Evolutionary conservation across 2,888 invertebrate species (phyloP).

Genomic region (Pollenia amentaria): DNA sequence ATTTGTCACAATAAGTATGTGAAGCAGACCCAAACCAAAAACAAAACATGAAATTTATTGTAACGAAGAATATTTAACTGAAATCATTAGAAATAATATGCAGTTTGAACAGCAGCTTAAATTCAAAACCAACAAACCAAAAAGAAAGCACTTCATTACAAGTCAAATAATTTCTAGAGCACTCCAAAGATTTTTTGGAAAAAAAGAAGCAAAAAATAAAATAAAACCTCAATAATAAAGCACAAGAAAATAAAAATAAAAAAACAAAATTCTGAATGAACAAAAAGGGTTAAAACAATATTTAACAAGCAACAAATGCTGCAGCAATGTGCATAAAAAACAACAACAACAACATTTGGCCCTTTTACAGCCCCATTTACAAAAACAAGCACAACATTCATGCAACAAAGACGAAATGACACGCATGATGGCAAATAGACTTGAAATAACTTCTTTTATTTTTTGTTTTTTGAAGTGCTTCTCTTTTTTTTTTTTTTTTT

Average conservation of each 20-base stretch:
- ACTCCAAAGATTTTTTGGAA: constrained; percentile 38
- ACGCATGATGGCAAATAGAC: constrained; percentile 64
- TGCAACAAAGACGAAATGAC: constrained; percentile 41
- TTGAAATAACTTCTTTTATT: constrained; percentile 27
- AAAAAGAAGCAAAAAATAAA: constrained; percentile 43
- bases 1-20: constrained; percentile 70
- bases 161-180: constrained; percentile 72
- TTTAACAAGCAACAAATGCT: constrained; percentile 46
- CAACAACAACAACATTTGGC: constrained; percentile 41
- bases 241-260: constrained; percentile 23
- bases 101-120: constrained; percentile 43
- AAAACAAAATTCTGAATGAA: constrained; percentile 35
- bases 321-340: constrained; percentile 41
- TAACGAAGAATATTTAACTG: constrained; percentile 60
- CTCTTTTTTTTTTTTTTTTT: not conserved
- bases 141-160: constrained; percentile 67
- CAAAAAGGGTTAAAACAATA: constrained; percentile 38
- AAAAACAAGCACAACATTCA: constrained; percentile 11
- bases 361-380: constrained; percentile 26
- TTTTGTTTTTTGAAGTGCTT: not conserved
- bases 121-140: not conserved
- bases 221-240: constrained; percentile 33
- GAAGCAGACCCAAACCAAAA: constrained; percentile 18
- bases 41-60: constrained; percentile 55
- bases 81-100: constrained; percentile 63